Percentiles rank a stretch among this genome's conserved stretches.
Evolutionary conservation across 2,888 invertebrate genomes (phyloP).

Genomic region (Blastobasis adustella): DNA sequence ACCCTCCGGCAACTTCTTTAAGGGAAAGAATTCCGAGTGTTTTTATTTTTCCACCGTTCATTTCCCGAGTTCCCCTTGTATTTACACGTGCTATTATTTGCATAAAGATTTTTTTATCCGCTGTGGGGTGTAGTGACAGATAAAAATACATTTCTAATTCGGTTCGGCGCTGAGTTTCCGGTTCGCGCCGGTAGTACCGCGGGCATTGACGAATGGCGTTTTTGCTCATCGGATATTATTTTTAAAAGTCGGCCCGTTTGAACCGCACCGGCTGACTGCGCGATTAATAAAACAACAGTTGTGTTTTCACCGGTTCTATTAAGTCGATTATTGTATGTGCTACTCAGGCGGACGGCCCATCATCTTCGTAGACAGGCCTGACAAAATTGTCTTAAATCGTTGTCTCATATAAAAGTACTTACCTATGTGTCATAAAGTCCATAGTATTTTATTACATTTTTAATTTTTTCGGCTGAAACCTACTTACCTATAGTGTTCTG

Average conservation of each 20-base stretch:
- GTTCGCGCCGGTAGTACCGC: conserved; percentile 38
- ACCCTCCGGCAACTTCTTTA: conserved; percentile 8
- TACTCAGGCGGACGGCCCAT: no score
- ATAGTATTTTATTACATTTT: no score
- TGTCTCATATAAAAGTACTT: no score
- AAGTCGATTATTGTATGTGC: no score
- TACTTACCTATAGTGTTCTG: no score
- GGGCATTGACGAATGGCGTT: conserved; percentile 63
- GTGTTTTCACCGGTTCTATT: no score
- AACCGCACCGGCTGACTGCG: conserved; percentile 5
- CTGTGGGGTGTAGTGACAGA: conserved; percentile 50
- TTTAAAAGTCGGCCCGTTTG: conserved; percentile 29
- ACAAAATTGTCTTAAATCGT: no score
- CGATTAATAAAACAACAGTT: no score
- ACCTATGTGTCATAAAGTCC: no score
- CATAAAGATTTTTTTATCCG: conserved; percentile 62
- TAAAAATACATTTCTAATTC: conserved; percentile 74
- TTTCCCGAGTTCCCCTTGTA: conserved; percentile 52
- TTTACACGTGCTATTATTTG: conserved; percentile 72
- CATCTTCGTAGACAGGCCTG: no score
- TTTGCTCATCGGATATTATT: conserved; percentile 55
- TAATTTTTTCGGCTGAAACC: no score
- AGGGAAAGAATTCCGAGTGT: conserved; percentile 15
- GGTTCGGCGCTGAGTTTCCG: conserved; percentile 58
- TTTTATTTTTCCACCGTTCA: conserved; percentile 30